A percentile compares a stretch with the other conserved stretches of the same genome.
phyloP scores from a whole-genome alignment of 2,888 invertebrate species.

The Cheilosia grossa region DNA sequence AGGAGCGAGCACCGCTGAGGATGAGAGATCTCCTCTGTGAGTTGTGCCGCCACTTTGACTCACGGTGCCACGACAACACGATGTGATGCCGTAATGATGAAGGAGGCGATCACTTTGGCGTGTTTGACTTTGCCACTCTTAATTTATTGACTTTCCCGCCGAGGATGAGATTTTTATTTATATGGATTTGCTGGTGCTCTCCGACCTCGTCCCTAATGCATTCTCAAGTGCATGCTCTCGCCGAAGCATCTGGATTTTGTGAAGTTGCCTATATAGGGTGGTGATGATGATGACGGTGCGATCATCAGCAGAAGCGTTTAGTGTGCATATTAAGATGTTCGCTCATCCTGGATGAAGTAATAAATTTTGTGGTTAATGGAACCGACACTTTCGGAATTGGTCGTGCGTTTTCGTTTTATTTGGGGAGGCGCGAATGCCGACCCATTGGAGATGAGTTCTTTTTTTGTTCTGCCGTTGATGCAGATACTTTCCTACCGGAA shows the following conservation, averaged over 20 bases:
- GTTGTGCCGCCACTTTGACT: slow-evolving; percentile 61
- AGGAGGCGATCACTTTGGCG: slow-evolving; percentile 66
- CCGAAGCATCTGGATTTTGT: slow-evolving; percentile 52
- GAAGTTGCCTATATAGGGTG: slow-evolving; percentile 5
- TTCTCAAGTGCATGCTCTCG: slow-evolving; percentile 66
- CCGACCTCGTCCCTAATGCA: slow-evolving; percentile 72
- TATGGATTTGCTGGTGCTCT: slow-evolving; percentile 71
- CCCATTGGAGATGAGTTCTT: not conserved
- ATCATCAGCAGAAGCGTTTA: slow-evolving; percentile 73
- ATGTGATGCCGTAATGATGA: slow-evolving; percentile 40
- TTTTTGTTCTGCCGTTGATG: slow-evolving; percentile 5
- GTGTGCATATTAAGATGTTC: slow-evolving; percentile 72
- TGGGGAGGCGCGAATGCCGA: slow-evolving; percentile 34
- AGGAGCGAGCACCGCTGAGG: slow-evolving; percentile 11
- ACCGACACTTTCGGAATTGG: slow-evolving; percentile 70
- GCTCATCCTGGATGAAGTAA: slow-evolving; percentile 65
- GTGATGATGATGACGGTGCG: slow-evolving; percentile 60
- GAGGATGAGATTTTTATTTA: slow-evolving; percentile 75
- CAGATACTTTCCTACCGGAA: slow-evolving; percentile 61
- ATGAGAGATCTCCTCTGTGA: slow-evolving; percentile 33
- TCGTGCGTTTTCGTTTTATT: slow-evolving; percentile 43
- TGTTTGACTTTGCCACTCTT: slow-evolving; percentile 63
- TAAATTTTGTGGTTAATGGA: slow-evolving; percentile 75
- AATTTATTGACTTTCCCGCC: slow-evolving; percentile 73
- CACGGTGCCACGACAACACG: slow-evolving; percentile 36